phyloP scores from a whole-genome alignment of 2,113 vertebrate species.

The Macroglossus sobrinus region DNA sequence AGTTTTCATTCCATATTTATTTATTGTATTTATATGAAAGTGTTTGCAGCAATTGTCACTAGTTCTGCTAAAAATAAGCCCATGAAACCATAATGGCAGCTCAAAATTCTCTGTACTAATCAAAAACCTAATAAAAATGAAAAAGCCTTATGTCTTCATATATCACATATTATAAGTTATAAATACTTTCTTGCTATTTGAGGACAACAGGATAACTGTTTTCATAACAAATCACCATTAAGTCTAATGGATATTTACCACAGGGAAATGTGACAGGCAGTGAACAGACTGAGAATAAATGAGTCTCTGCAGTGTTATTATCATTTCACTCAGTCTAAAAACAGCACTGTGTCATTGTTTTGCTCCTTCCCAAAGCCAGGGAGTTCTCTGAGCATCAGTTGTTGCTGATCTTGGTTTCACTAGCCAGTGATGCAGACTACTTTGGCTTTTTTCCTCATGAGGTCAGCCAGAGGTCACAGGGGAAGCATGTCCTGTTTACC shows the following conservation, averaged over 20 bases:
- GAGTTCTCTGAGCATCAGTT: background rate
- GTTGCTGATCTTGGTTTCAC: background rate
- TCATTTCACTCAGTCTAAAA: background rate
- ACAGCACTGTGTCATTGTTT: background rate
- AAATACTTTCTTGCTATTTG: conserved; percentile 29
- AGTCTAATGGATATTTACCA: background rate
- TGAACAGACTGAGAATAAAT: background rate
- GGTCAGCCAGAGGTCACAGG: conserved; percentile 9
- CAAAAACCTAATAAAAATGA: background rate
- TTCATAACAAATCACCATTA: background rate
- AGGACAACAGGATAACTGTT: conserved; percentile 7
- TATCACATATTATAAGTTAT: background rate
- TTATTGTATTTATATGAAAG: conserved; percentile 41
- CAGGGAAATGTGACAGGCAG: background rate
- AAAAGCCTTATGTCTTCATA: background rate
- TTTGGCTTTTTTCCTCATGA: background rate
- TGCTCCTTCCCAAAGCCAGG: background rate
- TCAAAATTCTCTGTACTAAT: background rate
- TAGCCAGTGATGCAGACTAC: background rate
- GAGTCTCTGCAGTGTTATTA: background rate
- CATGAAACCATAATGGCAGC: background rate
- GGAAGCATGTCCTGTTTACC: conserved; percentile 20
- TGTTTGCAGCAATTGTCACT: background rate
- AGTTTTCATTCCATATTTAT: conserved; percentile 59
- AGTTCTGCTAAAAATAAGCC: background rate